Percentiles rank a stretch among this genome's conserved stretches.
Evolutionary conservation across 2,113 vertebrate genomes (phyloP).

Genomic region (Strix uralensis): DNA sequence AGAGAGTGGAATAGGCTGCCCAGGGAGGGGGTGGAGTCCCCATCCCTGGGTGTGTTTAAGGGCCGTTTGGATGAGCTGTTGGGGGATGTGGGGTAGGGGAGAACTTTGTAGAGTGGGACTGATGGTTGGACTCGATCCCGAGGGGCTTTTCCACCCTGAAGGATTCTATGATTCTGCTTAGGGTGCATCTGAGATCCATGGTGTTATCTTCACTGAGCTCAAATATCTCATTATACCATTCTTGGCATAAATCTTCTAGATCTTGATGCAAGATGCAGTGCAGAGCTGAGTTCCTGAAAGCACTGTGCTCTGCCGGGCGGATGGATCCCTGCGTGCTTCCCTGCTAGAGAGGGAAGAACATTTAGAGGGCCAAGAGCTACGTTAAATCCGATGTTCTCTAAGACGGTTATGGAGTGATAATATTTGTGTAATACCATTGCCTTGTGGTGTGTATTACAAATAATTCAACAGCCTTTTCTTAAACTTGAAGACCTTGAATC

Average conservation of each 20-base stretch:
- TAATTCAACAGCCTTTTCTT: not conserved
- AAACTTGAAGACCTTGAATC: not conserved
- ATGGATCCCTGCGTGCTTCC: not conserved
- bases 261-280: fast-evolving
- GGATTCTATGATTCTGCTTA: no score
- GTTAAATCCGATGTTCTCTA: fast-evolving
- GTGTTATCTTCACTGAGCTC: not conserved
- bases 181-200: not conserved
- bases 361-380: fast-evolving
- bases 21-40: no score
- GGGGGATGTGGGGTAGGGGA: no score
- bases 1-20: no score
- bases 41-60: no score
- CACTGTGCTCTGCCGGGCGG: fast-evolving
- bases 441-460: not conserved
- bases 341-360: fast-evolving
- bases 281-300: not conserved
- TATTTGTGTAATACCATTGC: not conserved
- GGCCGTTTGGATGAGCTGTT: no score
- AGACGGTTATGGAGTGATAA: fast-evolving
- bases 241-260: not conserved
- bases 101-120: no score
- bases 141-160: no score
- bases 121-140: no score
- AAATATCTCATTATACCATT: fast-evolving